Percentiles rank a stretch among this genome's conserved stretches.
phyloP scores from a whole-genome alignment of 2,888 invertebrate genomes.

The Pteria penguin region DNA sequence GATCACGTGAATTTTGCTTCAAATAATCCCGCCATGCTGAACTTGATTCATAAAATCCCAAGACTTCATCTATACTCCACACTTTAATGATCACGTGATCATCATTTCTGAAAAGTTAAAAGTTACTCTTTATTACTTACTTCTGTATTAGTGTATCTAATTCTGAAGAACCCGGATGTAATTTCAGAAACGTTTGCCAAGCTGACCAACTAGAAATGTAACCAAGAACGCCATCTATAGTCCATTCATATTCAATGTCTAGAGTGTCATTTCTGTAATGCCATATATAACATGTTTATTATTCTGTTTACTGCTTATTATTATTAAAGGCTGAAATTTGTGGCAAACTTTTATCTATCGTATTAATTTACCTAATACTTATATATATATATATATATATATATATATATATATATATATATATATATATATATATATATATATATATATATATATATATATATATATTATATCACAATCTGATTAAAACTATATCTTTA shows the following conservation, averaged over 20 bases:
- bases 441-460: too few relatives aligned
- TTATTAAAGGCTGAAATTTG: too few relatives aligned
- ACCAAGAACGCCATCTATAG: conserved; percentile 60
- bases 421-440: too few relatives aligned
- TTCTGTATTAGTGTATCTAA: conserved; percentile 43
- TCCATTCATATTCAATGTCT: conserved; percentile 34
- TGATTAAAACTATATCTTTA: too few relatives aligned
- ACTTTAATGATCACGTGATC: neutral
- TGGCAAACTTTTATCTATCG: too few relatives aligned
- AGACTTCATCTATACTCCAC: neutral
- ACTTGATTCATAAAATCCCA: neutral
- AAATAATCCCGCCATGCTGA: neutral
- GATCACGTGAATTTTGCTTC: neutral
- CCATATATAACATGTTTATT: neutral
- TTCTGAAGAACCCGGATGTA: conserved; percentile 44
- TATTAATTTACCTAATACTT: too few relatives aligned
- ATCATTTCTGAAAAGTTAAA: neutral
- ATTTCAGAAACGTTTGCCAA: conserved; percentile 53
- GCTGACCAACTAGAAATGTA: conserved; percentile 68
- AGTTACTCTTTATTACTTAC: conserved; percentile 33
- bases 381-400: too few relatives aligned
- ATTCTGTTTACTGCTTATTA: too few relatives aligned
- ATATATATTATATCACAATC: too few relatives aligned
- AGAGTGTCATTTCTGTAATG: conserved; percentile 22
- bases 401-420: too few relatives aligned